Percentiles rank a stretch among this genome's conserved stretches.
These are phyloP conservation scores for Phalacrocorax brasilianus DNA, from an alignment of 2,113 vertebrate genomes.

Conservation along the genomic window DNA sequence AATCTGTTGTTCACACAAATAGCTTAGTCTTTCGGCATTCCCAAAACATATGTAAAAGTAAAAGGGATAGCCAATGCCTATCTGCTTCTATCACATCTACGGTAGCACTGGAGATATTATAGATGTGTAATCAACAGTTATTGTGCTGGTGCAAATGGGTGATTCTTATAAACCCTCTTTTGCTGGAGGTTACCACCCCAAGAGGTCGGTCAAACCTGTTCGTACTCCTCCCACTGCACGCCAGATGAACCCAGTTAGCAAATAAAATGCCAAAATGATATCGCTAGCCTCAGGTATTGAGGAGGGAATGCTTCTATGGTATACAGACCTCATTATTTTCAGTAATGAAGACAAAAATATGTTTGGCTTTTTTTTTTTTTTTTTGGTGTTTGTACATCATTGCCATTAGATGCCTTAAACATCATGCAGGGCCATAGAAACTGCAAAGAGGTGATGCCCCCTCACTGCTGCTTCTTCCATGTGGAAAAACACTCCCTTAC, in stretches of 20 bases:
- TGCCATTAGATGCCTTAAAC: too few relatives aligned
- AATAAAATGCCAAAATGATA: background rate
- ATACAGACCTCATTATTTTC: background rate
- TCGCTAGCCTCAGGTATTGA: background rate
- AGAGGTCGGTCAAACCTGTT: background rate
- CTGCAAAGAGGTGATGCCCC: background rate
- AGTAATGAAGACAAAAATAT: background rate
- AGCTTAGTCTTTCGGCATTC: background rate
- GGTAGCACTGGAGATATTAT: fast-evolving
- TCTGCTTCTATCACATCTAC: background rate
- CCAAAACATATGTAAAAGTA: background rate
- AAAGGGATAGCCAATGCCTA: background rate
- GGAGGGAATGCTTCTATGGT: background rate
- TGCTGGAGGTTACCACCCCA: background rate
- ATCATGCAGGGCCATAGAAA: background rate
- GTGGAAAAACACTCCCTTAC: background rate
- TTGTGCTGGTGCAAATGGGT: background rate
- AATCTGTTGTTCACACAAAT: background rate
- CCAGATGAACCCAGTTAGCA: background rate
- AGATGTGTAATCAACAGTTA: background rate
- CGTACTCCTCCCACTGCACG: fast-evolving
- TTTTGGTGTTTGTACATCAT: background rate
- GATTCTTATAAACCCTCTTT: background rate
- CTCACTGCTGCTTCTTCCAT: fast-evolving
- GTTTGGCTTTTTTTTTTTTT: too few relatives aligned